phyloP scores from a whole-genome alignment of 2,888 invertebrate genomes.

The Lordiphosa andalusiaca region DNA sequence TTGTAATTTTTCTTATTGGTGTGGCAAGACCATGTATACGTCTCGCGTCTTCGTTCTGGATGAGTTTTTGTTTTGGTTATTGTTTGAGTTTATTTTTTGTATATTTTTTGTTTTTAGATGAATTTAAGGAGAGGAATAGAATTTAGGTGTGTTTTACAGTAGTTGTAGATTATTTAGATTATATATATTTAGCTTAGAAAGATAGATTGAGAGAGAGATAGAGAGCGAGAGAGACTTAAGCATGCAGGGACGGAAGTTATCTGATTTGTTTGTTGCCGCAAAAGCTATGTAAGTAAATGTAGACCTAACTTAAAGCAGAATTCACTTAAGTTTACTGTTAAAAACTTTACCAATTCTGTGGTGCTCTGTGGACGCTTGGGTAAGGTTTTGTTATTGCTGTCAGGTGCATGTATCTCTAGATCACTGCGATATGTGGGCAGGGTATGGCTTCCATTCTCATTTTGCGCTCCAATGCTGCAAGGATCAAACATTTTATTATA shows the following conservation, averaged over 20 bases:
- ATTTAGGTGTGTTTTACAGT: conserved; percentile 64
- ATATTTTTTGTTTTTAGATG: conserved; percentile 38
- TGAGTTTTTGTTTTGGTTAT: conserved; percentile 66
- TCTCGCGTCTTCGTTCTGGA: conserved; percentile 81
- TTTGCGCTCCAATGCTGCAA: conserved; percentile 76
- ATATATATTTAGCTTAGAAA: conserved; percentile 12
- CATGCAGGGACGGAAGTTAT: conserved; percentile 34
- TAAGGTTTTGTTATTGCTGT: conserved; percentile 81
- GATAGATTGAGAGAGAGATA: not conserved
- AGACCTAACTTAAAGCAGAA: conserved; percentile 1
- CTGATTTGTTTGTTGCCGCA: conserved; percentile 32
- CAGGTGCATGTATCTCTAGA: conserved; percentile 84
- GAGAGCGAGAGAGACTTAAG: conserved; percentile 22
- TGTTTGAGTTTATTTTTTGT: conserved; percentile 32
- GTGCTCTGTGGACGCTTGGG: conserved; percentile 80
- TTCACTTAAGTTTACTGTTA: not conserved
- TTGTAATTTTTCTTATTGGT: conserved; percentile 81
- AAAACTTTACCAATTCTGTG: conserved; percentile 78
- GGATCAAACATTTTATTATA: too few species aligned
- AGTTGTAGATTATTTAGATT: conserved; percentile 29
- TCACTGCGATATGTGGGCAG: conserved; percentile 83
- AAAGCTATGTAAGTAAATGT: conserved; percentile 37
- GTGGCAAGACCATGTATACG: conserved; percentile 81
- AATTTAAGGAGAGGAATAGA: conserved; percentile 68
- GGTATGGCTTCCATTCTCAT: conserved; percentile 75